phyloP scores from a whole-genome alignment of 92 coral and sea anemone genomes.

The Siderastrea siderea region DNA sequence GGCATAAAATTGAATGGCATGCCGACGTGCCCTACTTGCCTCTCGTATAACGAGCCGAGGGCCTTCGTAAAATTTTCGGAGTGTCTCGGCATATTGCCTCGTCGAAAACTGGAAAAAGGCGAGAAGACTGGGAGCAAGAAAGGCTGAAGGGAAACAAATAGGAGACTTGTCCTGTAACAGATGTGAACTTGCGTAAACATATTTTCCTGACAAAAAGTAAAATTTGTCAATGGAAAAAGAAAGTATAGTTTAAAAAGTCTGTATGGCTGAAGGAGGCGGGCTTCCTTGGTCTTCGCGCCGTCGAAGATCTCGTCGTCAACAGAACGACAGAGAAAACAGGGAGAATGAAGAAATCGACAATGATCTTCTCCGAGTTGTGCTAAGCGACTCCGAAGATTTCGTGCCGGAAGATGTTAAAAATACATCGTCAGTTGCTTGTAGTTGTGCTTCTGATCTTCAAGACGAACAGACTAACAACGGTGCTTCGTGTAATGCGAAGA shows the following conservation, averaged over 20 bases:
- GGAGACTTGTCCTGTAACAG: neutral
- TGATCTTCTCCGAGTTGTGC: constrained; percentile 39
- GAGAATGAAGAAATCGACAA: constrained; percentile 34
- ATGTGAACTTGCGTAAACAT: neutral
- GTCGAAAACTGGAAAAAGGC: neutral
- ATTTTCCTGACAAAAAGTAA: neutral
- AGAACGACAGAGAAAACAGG: constrained; percentile 26
- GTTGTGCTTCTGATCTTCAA: constrained; percentile 31
- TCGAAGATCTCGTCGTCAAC: constrained; percentile 31
- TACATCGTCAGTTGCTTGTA: constrained; percentile 41
- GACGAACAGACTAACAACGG: constrained; percentile 1
- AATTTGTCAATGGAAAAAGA: neutral
- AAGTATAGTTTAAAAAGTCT: neutral
- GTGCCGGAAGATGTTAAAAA: constrained; percentile 46
- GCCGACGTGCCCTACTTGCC: no score
- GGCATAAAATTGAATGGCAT: no score
- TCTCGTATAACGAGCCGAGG: neutral
- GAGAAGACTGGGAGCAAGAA: neutral
- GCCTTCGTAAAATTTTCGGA: neutral
- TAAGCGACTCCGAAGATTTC: constrained; percentile 49
- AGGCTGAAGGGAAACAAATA: neutral
- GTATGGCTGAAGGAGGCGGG: constrained; percentile 52
- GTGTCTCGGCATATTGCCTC: no score
- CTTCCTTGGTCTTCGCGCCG: constrained; percentile 51
- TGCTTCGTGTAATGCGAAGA: constrained; percentile 29